Evolutionary conservation across 2,888 invertebrate genomes (phyloP).

Genomic region (Drosophila algonquin): DNA sequence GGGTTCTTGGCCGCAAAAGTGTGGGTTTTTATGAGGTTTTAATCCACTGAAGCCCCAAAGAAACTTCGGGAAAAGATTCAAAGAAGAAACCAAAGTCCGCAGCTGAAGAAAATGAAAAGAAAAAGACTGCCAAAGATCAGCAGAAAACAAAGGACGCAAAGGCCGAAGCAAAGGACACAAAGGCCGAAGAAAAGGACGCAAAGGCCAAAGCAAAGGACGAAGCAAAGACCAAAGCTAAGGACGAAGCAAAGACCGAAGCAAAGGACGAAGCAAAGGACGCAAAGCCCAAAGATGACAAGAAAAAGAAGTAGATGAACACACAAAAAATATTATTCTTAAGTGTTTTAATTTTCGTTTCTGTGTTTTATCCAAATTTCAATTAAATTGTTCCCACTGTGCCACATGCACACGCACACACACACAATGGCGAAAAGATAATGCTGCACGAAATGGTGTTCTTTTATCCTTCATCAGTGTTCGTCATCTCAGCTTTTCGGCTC

Average conservation of each 20-base stretch:
- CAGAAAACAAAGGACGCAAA: not conserved
- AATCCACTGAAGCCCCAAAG: not conserved
- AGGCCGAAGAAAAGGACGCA: not conserved
- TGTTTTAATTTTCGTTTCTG: not conserved
- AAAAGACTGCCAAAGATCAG: not conserved
- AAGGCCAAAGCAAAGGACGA: not conserved
- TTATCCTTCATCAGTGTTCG: constrained; percentile 51
- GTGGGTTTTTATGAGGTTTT: not conserved
- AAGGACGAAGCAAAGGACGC: not conserved
- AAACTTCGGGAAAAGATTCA: not conserved
- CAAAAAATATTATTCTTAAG: not conserved
- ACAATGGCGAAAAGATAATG: constrained; percentile 51
- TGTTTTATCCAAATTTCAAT: not conserved
- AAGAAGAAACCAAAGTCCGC: not conserved
- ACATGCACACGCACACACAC: constrained; percentile 33
- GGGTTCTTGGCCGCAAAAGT: not conserved
- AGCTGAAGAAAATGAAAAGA: not conserved
- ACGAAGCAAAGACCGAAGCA: not conserved
- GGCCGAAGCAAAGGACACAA: not conserved
- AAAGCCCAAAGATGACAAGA: constrained; percentile 6
- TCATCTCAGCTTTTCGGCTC: constrained; percentile 12
- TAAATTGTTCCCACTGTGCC: constrained; percentile 37
- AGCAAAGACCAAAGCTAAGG: not conserved
- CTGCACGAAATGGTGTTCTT: constrained; percentile 51
- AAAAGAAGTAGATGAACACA: not conserved